A percentile compares a stretch with the other conserved stretches of the same genome.
phyloP scores from a whole-genome alignment of 2,797 vertebrate genomes.

The Microctenopoma lineatum region DNA sequence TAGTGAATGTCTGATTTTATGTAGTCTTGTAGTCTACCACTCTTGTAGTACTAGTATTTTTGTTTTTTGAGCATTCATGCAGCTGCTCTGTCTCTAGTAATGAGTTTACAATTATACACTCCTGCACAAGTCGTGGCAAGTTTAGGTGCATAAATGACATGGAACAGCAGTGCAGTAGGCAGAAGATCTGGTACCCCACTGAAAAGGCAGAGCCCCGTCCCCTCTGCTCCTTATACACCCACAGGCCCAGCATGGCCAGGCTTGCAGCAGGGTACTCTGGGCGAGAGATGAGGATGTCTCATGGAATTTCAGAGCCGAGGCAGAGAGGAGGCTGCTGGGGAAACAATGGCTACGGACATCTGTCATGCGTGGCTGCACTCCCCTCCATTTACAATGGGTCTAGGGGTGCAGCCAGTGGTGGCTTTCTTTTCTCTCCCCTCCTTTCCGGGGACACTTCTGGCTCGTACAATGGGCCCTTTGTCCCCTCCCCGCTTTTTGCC shows the following conservation, averaged over 20 bases:
- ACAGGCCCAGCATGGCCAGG: constrained; percentile 14
- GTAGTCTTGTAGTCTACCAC: constrained; percentile 33
- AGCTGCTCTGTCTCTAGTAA: constrained; percentile 21
- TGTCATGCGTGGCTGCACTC: constrained; percentile 88
- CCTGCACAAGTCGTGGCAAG: constrained; percentile 3
- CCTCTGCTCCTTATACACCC: constrained; percentile 42
- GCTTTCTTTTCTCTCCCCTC: constrained; percentile 85
- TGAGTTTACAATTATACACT: constrained; percentile 20
- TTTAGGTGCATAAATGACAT: constrained; percentile 42
- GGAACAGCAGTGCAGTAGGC: constrained; percentile 49
- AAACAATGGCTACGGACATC: constrained; percentile 86
- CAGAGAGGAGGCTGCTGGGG: constrained; percentile 79
- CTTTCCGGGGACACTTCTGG: constrained; percentile 86
- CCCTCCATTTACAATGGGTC: constrained; percentile 82
- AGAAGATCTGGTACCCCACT: constrained; percentile 59
- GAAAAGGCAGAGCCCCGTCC: constrained; percentile 29
- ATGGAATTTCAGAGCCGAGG: constrained; percentile 80
- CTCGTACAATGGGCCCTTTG: constrained; percentile 84
- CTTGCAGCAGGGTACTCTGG: constrained; percentile 17
- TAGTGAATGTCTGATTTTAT: constrained; percentile 58
- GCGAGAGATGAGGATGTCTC: constrained; percentile 60
- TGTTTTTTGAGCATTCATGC: background rate
- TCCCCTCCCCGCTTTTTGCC: constrained; percentile 80
- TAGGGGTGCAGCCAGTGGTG: constrained; percentile 81
- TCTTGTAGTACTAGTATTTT: constrained; percentile 5